These are phyloP conservation scores for Paralichthys olivaceus DNA, from an alignment of 2,113 vertebrate species.

Conservation along the genomic window DNA sequence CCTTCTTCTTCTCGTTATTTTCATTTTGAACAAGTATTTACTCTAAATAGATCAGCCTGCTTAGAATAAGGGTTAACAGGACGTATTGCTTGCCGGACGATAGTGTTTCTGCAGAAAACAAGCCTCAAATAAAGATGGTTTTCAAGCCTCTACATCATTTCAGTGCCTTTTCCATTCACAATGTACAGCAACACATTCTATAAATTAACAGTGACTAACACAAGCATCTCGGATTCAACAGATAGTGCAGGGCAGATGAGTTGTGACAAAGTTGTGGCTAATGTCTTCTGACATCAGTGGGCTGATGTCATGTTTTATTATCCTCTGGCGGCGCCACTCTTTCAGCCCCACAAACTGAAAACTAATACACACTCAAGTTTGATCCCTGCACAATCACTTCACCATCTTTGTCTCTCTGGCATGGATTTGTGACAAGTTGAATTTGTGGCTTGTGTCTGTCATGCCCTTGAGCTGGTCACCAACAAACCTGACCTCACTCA, in stretches of 20 bases:
- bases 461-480: slow-evolving; percentile 72
- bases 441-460: slow-evolving; percentile 44
- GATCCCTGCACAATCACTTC: slow-evolving; percentile 5
- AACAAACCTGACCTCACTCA: slow-evolving; percentile 55
- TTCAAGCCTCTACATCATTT: slow-evolving; percentile 11
- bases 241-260: slow-evolving; percentile 52
- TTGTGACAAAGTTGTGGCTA: slow-evolving; percentile 71
- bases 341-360: slow-evolving; percentile 35
- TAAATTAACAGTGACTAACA: slow-evolving; percentile 1
- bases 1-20: neutral
- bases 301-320: slow-evolving; percentile 72
- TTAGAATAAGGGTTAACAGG: slow-evolving; percentile 23
- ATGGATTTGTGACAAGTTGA: slow-evolving; percentile 50
- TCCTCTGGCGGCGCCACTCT: slow-evolving; percentile 20
- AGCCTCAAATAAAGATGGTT: neutral
- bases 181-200: neutral
- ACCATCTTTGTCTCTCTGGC: slow-evolving; percentile 11
- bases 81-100: slow-evolving; percentile 23
- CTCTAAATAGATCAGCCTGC: slow-evolving; percentile 9
- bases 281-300: slow-evolving; percentile 68
- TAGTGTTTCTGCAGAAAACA: slow-evolving; percentile 23
- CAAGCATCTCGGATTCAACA: slow-evolving; percentile 64
- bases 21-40: slow-evolving; percentile 21
- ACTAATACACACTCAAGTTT: slow-evolving; percentile 35
- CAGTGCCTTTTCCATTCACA: slow-evolving; percentile 11